phyloP scores from a whole-genome alignment of 2,113 vertebrate species.

The Dasyurus viverrinus region DNA sequence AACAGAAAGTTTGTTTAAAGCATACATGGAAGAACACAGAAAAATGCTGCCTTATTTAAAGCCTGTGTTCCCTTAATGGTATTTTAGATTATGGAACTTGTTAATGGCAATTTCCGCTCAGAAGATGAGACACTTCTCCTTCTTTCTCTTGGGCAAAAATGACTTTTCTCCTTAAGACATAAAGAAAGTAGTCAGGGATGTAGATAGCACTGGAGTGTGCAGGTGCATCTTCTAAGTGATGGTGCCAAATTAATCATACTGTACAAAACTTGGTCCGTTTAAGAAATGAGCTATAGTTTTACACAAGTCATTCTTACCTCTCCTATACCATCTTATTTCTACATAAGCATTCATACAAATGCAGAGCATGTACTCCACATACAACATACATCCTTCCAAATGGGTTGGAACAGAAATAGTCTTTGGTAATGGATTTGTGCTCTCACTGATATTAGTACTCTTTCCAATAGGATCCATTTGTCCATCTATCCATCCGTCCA shows the following conservation, averaged over 20 bases:
- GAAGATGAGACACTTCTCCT: constrained; percentile 55
- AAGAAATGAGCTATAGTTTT: not conserved
- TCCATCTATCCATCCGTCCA: not conserved
- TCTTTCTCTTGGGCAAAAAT: constrained; percentile 34
- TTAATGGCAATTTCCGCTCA: constrained; percentile 56
- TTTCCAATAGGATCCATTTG: not conserved
- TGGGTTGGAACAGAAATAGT: constrained; percentile 6
- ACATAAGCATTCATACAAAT: not conserved
- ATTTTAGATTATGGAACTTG: constrained; percentile 70
- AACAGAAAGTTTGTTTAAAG: constrained; percentile 72
- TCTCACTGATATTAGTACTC: not conserved
- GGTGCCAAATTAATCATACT: constrained; percentile 21
- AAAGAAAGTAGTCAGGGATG: constrained; percentile 16
- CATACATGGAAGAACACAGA: constrained; percentile 53
- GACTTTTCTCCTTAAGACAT: constrained; percentile 56
- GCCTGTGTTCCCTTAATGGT: constrained; percentile 61
- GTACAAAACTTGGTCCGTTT: not conserved
- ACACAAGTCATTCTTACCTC: not conserved
- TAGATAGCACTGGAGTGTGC: constrained; percentile 60
- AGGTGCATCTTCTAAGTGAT: not conserved
- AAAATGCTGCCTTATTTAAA: constrained; percentile 59
- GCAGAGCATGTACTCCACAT: not conserved
- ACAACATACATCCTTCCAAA: not conserved
- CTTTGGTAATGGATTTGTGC: not conserved
- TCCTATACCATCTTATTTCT: not conserved